Conservation (phyloP, 1,140 invertebrate species). For the Lerema accius region DNA sequence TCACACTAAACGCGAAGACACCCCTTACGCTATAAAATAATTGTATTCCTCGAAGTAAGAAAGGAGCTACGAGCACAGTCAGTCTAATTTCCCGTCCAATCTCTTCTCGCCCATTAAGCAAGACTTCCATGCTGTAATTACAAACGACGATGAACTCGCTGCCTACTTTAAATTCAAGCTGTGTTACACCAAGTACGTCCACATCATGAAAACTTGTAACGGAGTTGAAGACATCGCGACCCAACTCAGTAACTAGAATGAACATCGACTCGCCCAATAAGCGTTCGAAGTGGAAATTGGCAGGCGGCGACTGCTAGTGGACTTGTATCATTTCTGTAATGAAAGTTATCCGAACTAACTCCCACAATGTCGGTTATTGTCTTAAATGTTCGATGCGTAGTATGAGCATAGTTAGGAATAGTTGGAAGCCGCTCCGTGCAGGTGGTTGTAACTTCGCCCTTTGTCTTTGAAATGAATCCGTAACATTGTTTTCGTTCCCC, state of each 20-base stretch:
- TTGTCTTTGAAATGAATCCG: conserved; percentile 54
- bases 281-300: conserved; percentile 34
- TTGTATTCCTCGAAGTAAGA: conserved; percentile 14
- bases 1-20: not conserved
- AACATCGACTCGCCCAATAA: conserved; percentile 44
- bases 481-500: conserved; percentile 44
- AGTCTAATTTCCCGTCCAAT: conserved; percentile 31
- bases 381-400: conserved; percentile 34
- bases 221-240: conserved; percentile 41
- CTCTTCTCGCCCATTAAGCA: conserved; percentile 26
- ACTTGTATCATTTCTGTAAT: conserved; percentile 37
- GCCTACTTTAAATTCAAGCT: conserved; percentile 50
- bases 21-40: not conserved
- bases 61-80: conserved; percentile 3
- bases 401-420: conserved; percentile 45
- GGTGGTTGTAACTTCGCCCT: conserved; percentile 47
- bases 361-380: conserved; percentile 39
- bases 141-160: conserved; percentile 41
- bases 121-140: conserved; percentile 26
- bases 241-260: conserved; percentile 38
- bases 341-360: conserved; percentile 36
- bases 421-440: conserved; percentile 30
- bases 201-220: conserved; percentile 49
- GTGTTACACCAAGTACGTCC: conserved; percentile 32
- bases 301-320: conserved; percentile 16